Base-by-base conservation (phyloP, 2,113 vertebrate species). In the Myotis davidii region DNA sequence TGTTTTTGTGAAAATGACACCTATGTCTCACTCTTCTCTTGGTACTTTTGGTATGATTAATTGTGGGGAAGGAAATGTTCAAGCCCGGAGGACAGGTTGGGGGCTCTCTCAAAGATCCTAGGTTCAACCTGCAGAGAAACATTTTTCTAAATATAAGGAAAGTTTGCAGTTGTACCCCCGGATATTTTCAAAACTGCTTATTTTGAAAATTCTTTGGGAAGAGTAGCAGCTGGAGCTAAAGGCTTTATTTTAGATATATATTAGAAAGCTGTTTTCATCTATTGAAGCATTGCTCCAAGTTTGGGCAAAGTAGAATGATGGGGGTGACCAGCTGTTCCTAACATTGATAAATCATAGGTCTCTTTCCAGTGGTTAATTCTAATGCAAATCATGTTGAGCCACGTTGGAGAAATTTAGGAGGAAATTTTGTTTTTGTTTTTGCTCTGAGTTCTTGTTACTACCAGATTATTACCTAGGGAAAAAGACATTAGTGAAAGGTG, bases 71-170 rank as follows among this genome's bases (percentile, higher is more conserved):
- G 42, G 56, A 94, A 65, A 82, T 69, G 21, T 59, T 88, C 88
- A 72, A 88, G 59, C 29, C 45, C 50, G 29, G 13, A 52, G 10
- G 48, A 16, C 39, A 73, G 39, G 23, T 37, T 91, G 23, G 76
- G 39, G n/a, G 21, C 52, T 32, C 59, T 84, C 42, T 94, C 69
- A 69, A 67, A 72, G 25, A 52, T 11, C 25, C 25, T 39, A 67
- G 37, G 27, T 61, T 90, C 9, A 87, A 91, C 70, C 23, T 59
- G 61, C 29, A 85, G 29, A 90, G n/a, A 95, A 83, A 29, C 12
- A 54, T 54, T 92, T 96, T 96, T 88, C 83, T 88, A 83, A 93
- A 93, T 86, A 69, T 88, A 70, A 82, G 12, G 3, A 77, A 83
- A 39, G 61, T 88, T 50, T 88, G 4, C 27, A 32, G 23, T 61